phyloP scores from a whole-genome alignment of 2,113 vertebrate genomes.

The Leucopsar rothschildi region DNA sequence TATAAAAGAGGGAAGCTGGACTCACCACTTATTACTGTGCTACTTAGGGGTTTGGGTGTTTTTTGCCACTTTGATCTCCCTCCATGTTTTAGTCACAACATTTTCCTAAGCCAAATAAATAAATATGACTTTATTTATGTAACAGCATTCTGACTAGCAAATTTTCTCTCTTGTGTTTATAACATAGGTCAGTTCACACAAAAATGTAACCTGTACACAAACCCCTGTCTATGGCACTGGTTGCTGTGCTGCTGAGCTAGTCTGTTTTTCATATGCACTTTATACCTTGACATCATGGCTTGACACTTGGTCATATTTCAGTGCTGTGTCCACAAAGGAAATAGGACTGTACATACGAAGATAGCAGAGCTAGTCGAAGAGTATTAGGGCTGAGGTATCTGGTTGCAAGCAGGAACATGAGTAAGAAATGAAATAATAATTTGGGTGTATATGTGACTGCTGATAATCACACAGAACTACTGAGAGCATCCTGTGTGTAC shows the following conservation, averaged over 20 bases:
- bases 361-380: background rate
- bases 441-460: background rate
- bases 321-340: background rate
- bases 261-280: background rate
- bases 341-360: background rate
- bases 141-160: background rate
- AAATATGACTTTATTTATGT: background rate
- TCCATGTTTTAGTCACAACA: background rate
- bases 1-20: background rate
- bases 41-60: background rate
- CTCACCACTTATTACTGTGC: background rate
- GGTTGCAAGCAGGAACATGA: background rate
- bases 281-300: background rate
- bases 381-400: background rate
- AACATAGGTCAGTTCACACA: background rate
- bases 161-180: background rate
- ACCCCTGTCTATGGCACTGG: background rate
- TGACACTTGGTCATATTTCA: background rate
- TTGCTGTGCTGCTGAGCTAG: background rate
- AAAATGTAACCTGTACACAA: background rate
- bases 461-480: background rate
- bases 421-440: background rate
- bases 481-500: background rate
- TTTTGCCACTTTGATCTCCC: background rate
- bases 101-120: conserved; percentile 5